Conservation (phyloP, 2,797 vertebrate species). For the Lateolabrax maculatus region DNA sequence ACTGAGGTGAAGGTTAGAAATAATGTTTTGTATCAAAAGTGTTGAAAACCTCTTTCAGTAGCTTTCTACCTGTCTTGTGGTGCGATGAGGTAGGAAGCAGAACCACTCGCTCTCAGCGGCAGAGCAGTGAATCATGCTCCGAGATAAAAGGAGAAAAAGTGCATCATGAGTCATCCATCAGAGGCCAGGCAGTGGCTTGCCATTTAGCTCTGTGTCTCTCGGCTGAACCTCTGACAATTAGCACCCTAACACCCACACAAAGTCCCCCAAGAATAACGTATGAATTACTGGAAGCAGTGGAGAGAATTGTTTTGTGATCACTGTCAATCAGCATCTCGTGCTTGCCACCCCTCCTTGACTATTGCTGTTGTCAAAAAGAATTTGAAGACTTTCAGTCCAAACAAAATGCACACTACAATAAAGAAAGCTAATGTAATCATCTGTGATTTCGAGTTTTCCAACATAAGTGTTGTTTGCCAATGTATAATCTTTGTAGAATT, state of each 20-base stretch:
- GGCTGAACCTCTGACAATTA: constrained; percentile 65
- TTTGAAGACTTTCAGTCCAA: constrained; percentile 15
- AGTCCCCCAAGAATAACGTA: constrained; percentile 26
- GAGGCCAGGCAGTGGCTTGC: constrained; percentile 48
- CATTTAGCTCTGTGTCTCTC: constrained; percentile 68
- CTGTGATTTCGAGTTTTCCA: constrained; percentile 6
- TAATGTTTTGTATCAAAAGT: constrained; percentile 22
- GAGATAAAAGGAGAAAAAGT: constrained; percentile 49
- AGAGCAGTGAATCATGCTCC: constrained; percentile 59
- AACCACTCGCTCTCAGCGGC: constrained; percentile 31
- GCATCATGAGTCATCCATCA: constrained; percentile 69
- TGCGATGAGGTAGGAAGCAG: constrained; percentile 45
- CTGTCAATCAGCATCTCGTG: constrained; percentile 48
- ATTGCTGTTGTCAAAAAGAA: constrained; percentile 26
- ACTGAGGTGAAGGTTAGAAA: constrained; percentile 26
- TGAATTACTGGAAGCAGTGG: constrained; percentile 49
- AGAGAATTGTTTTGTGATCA: constrained; percentile 51
- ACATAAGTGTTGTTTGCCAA: constrained; percentile 11
- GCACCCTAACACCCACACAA: constrained; percentile 42
- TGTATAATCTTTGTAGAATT: constrained; percentile 2
- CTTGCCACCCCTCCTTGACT: constrained; percentile 14
- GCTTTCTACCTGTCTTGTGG: constrained; percentile 37
- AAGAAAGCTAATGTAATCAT: constrained; percentile 11
- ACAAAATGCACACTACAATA: constrained; percentile 17
- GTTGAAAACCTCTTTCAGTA: constrained; percentile 23